Evolutionary conservation across 2,888 invertebrate species (phyloP), one percentile per base, ranked within the genome.

Genomic region (Prionchulus punctatus): DNA sequence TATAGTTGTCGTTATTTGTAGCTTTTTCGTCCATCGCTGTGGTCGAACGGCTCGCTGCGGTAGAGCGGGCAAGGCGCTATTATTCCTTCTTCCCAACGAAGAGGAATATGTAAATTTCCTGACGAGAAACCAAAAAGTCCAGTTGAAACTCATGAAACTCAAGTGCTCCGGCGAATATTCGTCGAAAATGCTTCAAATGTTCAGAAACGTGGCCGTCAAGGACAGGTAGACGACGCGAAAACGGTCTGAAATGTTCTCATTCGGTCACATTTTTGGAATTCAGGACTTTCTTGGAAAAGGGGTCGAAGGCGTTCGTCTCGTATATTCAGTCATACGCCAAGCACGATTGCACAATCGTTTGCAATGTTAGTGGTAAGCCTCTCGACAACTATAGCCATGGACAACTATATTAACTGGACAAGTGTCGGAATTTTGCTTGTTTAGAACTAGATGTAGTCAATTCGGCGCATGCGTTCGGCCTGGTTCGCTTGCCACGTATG

Each of bases 11-110:
- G n/a, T n/a, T n/a, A n/a, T n/a, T n/a, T n/a, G 18, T 53, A 67
- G 66, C 53, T 65, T 67, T 57, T 90, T 96, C 73, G 90, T 99
- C 1, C 98, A 98, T 75, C 82, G 98, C 56, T 81, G 88, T 66
- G 98, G 98, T 0, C 79, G 98, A 62, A 87, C 96, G 18, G 98
- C 91, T 0, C 79, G 98, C 18, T 88, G 85, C 64, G 94, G 92
- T 0, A 81, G 84, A 27, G 75, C 80, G 30, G 98, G 98, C 0
- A 84, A 82, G 65, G 85, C 94, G 0, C 70, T 99, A 26, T 77
- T 96, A 7, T 81, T 96, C 45, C 76, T 98, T 2, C 75, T 87
- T 60, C 84, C 87, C 1, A 79, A 80, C 2, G 98, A 98, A 74
- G 85, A 85, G 67, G 79, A 86, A 0, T 98, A 92, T 70, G 81